Base-by-base conservation (phyloP, 2,797 vertebrate genomes). In the Onychomys arenicola region DNA sequence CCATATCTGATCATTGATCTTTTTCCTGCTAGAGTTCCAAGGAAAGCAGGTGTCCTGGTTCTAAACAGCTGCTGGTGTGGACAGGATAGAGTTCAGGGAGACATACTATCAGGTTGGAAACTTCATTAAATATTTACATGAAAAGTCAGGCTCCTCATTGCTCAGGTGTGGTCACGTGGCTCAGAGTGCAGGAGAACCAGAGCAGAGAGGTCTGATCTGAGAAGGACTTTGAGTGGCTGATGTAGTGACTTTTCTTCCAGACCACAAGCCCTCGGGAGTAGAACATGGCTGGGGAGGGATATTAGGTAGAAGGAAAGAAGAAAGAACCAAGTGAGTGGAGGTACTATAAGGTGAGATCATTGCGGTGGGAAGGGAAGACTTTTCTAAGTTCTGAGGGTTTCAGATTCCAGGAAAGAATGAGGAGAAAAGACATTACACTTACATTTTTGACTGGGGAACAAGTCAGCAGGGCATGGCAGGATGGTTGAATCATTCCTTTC, bases 91-190 rank as follows among this genome's bases (percentile, higher is more conserved):
- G 84, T 57, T 65, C 91, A 67, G 81, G 67, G 34, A 94, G 97
- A 97, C 46, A 96, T 57, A 87, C 78, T 93, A 96, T 92, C 96
- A 29, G 86, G 81, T 16, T 93, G 98, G 98, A 98, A 98, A 98
- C 82, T 96, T 91, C 95, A 94, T 98, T 93, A 98, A 98, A 52
- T 95, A 98, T 98, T 98, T 96, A 98, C 83, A 25, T 40, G 63
- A 93, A 78, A 92, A 94, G 80, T 90, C 91, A 59, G 92, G 78
- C 46, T 92, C 77, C 29, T 57, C 25, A 1, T 49, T 94, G 94
- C 91, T 94, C 89, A 81, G 80, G 87, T 76, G 40, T 49, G 77
- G 52, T 94, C 94, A 95, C 61, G 0, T 71, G 71, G 52, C 85
- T 93, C 40, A 3, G 21, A 80, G 67, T 76, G 37, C 67, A 34